Evolutionary conservation across 1,140 invertebrate genomes (phyloP), one percentile per base, ranked within the genome.

Genomic region (Teleogryllus occipitalis): DNA sequence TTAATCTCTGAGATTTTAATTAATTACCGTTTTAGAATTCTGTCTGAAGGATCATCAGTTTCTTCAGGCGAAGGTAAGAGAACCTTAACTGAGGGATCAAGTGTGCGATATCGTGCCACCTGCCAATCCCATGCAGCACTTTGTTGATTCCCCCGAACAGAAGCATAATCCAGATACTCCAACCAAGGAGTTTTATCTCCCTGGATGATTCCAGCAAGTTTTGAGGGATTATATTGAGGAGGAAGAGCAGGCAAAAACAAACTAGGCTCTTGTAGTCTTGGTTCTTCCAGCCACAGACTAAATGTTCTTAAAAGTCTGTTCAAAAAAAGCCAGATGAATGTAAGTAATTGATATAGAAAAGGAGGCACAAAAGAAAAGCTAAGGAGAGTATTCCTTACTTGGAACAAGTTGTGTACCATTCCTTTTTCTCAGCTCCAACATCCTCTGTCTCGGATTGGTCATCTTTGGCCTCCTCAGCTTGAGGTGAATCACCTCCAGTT

Each of bases 231-330:
- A 82, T 92, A 94, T 81, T 94, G 92, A 0, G 90, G 89, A 15
- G 94, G 94, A 65, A 96, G 85, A 47, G 91, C 90, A 22, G 91
- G 91, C n/a, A 94, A 85, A 85, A 92, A 92, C 7, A 94, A 83
- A 46, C 89, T 89, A 4, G 89, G 86, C 83, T 93, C 91, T 83
- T 93, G 92, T 8, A 96, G 86, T 81, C 90, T 86, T 8, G 92
- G 90, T 83, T 96, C 94, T 83, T 95, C 93, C 76, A 96, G 85
- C 94, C 94, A 96, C 5, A 95, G 85, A 6, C 86, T 87, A 81
- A 92, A 90, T 8, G 92, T 92, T 84, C 89, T 89, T 83, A 74
- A 80, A 80, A 79, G 76, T 54, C 75, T 76, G 74, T 76, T 80
- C 21, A 7, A 76, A 49, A n/a, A 47, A 21, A 21, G 8, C 47